A percentile compares a stretch with the other conserved stretches of the same genome.
These are phyloP conservation scores for Cotesia glomerata DNA, from an alignment of 1,140 invertebrate species.

Conservation along the genomic window DNA sequence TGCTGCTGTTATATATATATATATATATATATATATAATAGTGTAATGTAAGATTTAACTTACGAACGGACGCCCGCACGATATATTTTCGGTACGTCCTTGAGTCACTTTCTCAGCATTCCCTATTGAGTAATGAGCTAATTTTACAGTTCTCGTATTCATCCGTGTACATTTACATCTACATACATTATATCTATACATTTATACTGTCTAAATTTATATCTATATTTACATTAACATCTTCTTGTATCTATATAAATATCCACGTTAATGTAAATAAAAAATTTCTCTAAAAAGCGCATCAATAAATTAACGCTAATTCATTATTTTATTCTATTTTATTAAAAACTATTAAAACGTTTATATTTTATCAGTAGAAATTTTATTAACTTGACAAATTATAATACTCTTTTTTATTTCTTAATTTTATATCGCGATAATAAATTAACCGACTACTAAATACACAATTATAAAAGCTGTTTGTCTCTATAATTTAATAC, in stretches of 20 bases:
- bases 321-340: neutral
- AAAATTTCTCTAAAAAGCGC: neutral
- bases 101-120: conserved; percentile 46
- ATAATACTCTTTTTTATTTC: neutral
- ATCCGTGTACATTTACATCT: neutral
- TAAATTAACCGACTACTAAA: neutral
- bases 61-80: conserved; percentile 17
- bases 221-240: neutral
- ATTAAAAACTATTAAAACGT: neutral
- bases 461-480: neutral
- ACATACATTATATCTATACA: neutral
- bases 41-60: neutral
- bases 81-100: conserved; percentile 43
- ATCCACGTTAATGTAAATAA: neutral
- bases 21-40: neutral
- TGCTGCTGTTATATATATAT: too few relatives aligned
- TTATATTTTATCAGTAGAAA: neutral
- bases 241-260: too few relatives aligned
- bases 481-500: too few relatives aligned
- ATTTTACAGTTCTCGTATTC: conserved; percentile 44
- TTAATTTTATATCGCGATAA: neutral
- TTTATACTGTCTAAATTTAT: neutral
- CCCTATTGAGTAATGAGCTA: conserved; percentile 51
- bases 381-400: neutral
- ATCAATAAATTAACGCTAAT: conserved; percentile 13